Base-by-base conservation (phyloP, 2,888 invertebrate genomes). In the Drosophila subquinaria region DNA sequence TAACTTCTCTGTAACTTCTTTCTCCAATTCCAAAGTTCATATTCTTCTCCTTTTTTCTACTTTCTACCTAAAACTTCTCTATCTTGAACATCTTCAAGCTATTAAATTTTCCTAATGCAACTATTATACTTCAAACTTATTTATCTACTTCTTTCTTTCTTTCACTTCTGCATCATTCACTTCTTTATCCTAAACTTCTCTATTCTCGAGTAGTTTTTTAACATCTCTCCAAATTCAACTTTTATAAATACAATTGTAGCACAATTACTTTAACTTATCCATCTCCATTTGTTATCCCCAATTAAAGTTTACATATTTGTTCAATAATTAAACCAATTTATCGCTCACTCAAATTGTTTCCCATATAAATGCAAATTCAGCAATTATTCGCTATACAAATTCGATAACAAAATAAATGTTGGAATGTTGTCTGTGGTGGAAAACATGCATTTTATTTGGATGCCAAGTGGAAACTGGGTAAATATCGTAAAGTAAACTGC, bases 321-420 rank as follows among this genome's bases (percentile, higher is more conserved):
- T 23, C 0, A 17, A 30, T 42, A 53, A n/a, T 52, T 38, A 10
- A 38, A 11, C 10, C 38, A 52, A 15, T 52, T 52, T 11, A 52
- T 23, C 43, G 43, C 15, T 15, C 48, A 30, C 10, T 48, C 5
- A 4, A 51, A 13, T 13, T 35, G 23, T 6, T n/a, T 3, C 3
- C 45, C 20, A 56, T 56, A 35, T 33, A 35, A 43, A n/a, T 35
- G 43, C 56, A 35, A 35, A 45, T 56, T 10, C 30, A 15, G n/a
- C 35, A 55, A 30, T 55, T 43, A 60, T 33, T 53, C 9, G 61
- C 23, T 10, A 9, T 40, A n/a, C 40, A 30, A 30, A 35, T n/a
- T 23, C 73, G 52, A 45, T 40, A 59, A 42, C 42, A 20, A 15
- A 15, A 60, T 51, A 35, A 56, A 35, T 74, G 30, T 50, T 20